These are phyloP conservation scores for Ptychoptera contaminata DNA, from an alignment of 2,888 invertebrate species.

Conservation along the genomic window DNA sequence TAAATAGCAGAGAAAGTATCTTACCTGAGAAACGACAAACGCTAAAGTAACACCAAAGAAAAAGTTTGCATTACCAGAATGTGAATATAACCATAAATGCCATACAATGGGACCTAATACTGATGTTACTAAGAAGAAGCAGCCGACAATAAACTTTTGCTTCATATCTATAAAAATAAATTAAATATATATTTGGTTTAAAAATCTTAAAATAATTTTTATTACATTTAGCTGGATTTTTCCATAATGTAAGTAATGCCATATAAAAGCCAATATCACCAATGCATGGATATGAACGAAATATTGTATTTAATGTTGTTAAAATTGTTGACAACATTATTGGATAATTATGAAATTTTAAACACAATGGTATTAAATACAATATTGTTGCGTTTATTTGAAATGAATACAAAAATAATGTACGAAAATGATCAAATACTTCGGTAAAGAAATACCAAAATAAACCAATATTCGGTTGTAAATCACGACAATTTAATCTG, in stretches of 20 bases:
- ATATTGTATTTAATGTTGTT: conserved; percentile 71
- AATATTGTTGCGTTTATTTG: conserved; percentile 89
- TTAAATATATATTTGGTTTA: background rate
- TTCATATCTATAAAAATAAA: conserved; percentile 58
- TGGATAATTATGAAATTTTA: conserved; percentile 65
- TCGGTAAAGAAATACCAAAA: conserved; percentile 99
- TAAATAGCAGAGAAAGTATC: background rate
- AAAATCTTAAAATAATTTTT: conserved; percentile 6
- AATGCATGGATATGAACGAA: conserved; percentile 92
- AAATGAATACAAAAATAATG: conserved; percentile 89
- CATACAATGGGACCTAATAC: conserved; percentile 89
- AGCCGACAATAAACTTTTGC: conserved; percentile 84
- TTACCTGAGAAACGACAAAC: conserved; percentile 73
- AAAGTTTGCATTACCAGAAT: conserved; percentile 98
- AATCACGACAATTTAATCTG: conserved; percentile 80
- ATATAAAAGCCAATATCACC: conserved; percentile 90
- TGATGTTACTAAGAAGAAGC: conserved; percentile 75
- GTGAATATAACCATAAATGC: conserved; percentile 96
- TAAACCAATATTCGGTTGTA: conserved; percentile 91
- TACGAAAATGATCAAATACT: conserved; percentile 97
- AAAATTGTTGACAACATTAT: conserved; percentile 64
- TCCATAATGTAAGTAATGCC: conserved; percentile 81
- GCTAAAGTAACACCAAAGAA: conserved; percentile 95
- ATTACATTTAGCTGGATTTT: conserved; percentile 75
- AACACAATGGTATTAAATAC: conserved; percentile 75